A percentile compares a stretch with the other conserved stretches of the same genome.
Evolutionary conservation across 2,113 vertebrate species (phyloP).

Genomic region (Gavialis gangeticus): DNA sequence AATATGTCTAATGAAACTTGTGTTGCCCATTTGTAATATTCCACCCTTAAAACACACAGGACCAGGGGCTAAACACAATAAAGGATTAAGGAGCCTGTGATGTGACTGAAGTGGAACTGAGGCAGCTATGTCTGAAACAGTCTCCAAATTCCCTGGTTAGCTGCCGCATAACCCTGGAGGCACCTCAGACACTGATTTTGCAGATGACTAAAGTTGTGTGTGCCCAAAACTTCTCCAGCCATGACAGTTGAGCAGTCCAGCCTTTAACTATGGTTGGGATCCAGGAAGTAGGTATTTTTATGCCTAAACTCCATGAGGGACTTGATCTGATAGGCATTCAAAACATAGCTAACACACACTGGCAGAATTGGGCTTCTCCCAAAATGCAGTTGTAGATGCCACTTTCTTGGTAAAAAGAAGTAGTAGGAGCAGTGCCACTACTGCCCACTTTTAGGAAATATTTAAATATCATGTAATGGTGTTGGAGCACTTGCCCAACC

Average conservation of each 20-base stretch:
- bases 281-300: too few species aligned
- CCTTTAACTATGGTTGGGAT: neutral
- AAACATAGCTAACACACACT: too few species aligned
- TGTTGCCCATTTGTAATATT: neutral
- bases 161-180: neutral
- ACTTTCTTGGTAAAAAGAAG: neutral
- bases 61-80: neutral
- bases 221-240: too few species aligned
- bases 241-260: neutral
- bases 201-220: neutral
- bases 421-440: too few species aligned
- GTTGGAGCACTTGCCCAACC: too few species aligned
- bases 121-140: neutral
- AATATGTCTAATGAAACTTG: neutral
- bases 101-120: neutral
- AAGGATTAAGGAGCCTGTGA: neutral
- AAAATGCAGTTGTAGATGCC: neutral
- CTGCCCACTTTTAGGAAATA: too few species aligned
- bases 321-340: neutral
- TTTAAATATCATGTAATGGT: too few species aligned
- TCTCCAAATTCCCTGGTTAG: neutral
- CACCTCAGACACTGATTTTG: too few species aligned
- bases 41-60: neutral
- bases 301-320: neutral
- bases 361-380: neutral